These are phyloP conservation scores for Tortrix viridana DNA, from an alignment of 2,888 invertebrate species.

Conservation along the genomic window DNA sequence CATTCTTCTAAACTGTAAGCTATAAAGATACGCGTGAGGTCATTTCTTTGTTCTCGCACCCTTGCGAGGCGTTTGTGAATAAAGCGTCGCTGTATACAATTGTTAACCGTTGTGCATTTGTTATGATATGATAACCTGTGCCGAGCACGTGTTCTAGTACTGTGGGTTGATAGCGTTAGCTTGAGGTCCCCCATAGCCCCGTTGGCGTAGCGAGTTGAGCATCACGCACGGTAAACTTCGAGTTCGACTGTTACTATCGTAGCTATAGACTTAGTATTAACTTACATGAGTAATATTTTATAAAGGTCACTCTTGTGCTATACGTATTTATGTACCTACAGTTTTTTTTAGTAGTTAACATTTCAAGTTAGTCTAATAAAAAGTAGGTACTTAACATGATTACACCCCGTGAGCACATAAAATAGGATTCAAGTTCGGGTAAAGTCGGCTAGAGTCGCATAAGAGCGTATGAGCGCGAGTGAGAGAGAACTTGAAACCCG, in stretches of 20 bases:
- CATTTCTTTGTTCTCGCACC: constrained; percentile 45
- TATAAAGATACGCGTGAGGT: constrained; percentile 46
- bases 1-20: constrained; percentile 53
- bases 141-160: constrained; percentile 74
- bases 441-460: too few relatives aligned
- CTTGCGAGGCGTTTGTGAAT: constrained; percentile 48
- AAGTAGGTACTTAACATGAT: too few relatives aligned
- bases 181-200: constrained; percentile 72
- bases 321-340: too few relatives aligned
- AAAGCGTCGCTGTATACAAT: constrained; percentile 44
- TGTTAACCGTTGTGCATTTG: constrained; percentile 56
- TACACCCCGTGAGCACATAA: too few relatives aligned
- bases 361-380: too few relatives aligned
- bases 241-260: constrained; percentile 59
- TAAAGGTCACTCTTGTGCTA: neutral
- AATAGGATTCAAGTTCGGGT: too few relatives aligned
- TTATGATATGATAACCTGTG: constrained; percentile 56
- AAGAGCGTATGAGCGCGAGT: too few relatives aligned
- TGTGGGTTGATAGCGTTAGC: constrained; percentile 73
- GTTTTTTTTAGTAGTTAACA: too few relatives aligned
- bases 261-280: constrained; percentile 49
- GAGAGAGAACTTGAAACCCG: too few relatives aligned
- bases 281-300: neutral
- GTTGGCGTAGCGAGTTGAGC: constrained; percentile 70
- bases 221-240: constrained; percentile 80